Base-by-base conservation (phyloP, 1,140 invertebrate genomes). In the Diachasmimorpha longicaudata region DNA sequence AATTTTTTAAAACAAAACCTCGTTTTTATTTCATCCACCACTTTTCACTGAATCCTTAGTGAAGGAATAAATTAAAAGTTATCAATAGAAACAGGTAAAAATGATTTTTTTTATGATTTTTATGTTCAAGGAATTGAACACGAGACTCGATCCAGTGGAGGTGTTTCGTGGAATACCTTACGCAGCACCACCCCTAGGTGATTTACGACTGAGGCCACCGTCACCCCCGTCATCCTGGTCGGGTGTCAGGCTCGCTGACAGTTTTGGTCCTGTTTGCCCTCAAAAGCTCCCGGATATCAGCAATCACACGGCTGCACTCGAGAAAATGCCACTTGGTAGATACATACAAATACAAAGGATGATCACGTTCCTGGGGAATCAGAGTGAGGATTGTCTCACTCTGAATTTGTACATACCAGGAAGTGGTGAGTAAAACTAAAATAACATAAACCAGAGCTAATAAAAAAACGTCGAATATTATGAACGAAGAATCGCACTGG, bases 361-460 rank as follows among this genome's bases (percentile, higher is more conserved):
- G 58, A 81, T 92, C 19, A 93, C 93, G 8, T 89, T 93, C 79
- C 88, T 97, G 36, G 89, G 89, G 77, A 94, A 96, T 82, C 95
- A 96, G 86, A 95, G 92, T 87, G 96, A 98, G 88, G 96, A 98
- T 88, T 98, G 96, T 85, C 92, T 98, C 52, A 95, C 94, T 85
- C 91, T 97, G 78, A 98, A 98, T 85, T 93, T 97, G 72, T 97
- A 95, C 84, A 94, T 96, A 74, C 96, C 96, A 74, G 93, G 93
- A 88, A 93, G 93, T 89, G 94, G 94, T 95, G 82, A 92, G 93
- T 89, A 58, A 13, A 42, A 42, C 11, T 31, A 31, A 31, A 31
- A 42, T 39, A 4, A 5, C 37, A 39, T 39, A 11, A 42, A 42
- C 39, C 1, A 42, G 2, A 42, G 11, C 4, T 4, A 31, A 42